phyloP scores from a whole-genome alignment of 2,888 invertebrate species.

The Caenorhabditis macrosperma region DNA sequence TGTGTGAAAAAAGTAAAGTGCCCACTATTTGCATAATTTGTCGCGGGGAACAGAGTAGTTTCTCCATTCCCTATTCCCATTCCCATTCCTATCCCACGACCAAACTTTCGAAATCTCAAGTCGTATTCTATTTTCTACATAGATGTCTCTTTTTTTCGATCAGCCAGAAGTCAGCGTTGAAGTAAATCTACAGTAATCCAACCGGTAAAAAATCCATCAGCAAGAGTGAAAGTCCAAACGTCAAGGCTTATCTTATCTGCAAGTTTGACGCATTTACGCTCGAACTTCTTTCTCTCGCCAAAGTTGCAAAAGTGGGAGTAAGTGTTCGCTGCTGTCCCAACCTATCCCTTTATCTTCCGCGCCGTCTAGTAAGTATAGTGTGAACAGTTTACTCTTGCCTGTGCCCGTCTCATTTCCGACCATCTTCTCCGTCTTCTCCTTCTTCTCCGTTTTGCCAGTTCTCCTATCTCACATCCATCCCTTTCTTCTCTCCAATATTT shows the following conservation, averaged over 20 bases:
- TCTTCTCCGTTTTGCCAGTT: constrained; percentile 2
- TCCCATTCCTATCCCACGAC: no score
- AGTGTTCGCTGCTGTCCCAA: constrained; percentile 30
- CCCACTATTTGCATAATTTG: constrained; percentile 56
- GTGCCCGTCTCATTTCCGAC: neutral
- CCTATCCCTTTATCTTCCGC: constrained; percentile 28
- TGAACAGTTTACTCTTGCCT: constrained; percentile 32
- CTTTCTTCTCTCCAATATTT: constrained; percentile 49
- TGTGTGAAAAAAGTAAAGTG: constrained; percentile 44
- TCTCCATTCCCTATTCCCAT: constrained; percentile 2
- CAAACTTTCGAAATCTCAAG: neutral
- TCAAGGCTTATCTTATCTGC: constrained; percentile 40
- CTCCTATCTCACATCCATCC: no score
- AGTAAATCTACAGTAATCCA: no score
- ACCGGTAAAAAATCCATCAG: neutral
- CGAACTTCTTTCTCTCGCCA: constrained; percentile 24
- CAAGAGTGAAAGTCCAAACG: constrained; percentile 10
- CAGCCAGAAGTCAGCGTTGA: no score
- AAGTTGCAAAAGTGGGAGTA: constrained; percentile 43
- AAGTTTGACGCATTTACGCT: constrained; percentile 54
- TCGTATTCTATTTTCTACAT: neutral
- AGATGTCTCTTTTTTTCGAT: no score
- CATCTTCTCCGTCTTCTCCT: neutral
- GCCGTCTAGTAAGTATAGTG: constrained; percentile 45
- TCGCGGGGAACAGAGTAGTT: constrained; percentile 25